Conservation (phyloP, 2,888 invertebrate species). For the Melinaea marsaeus region DNA sequence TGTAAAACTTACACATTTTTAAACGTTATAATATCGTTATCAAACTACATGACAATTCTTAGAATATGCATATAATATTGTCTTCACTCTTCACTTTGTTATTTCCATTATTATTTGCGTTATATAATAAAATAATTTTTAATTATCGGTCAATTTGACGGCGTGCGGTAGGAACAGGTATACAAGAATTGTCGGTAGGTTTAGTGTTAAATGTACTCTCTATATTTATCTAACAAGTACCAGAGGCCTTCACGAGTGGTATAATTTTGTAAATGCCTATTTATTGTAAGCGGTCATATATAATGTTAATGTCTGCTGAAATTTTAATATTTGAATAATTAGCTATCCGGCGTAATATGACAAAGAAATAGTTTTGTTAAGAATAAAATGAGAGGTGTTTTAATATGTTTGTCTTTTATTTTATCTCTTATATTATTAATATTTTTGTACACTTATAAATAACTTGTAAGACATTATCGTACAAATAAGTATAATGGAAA, state of each 20-base stretch:
- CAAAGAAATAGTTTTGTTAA: constrained; percentile 63
- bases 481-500: background rate
- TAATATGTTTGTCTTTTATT: constrained; percentile 49
- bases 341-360: constrained; percentile 66
- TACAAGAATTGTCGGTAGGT: too few species aligned
- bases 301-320: constrained; percentile 36
- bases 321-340: constrained; percentile 31
- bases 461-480: too few species aligned
- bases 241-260: constrained; percentile 16
- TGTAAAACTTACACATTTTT: too few species aligned
- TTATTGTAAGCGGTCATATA: constrained; percentile 29
- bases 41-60: too few species aligned
- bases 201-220: background rate
- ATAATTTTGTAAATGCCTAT: constrained; percentile 9
- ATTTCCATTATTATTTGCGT: too few species aligned
- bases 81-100: too few species aligned
- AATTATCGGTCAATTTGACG: too few species aligned
- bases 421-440: constrained; percentile 6
- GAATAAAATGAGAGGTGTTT: constrained; percentile 60
- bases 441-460: too few species aligned
- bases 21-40: too few species aligned
- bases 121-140: too few species aligned
- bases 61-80: too few species aligned
- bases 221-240: constrained; percentile 12
- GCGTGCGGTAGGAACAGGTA: too few species aligned